Base-by-base conservation (phyloP, 2,797 vertebrate species). In the Spondyliosoma cantharus region DNA sequence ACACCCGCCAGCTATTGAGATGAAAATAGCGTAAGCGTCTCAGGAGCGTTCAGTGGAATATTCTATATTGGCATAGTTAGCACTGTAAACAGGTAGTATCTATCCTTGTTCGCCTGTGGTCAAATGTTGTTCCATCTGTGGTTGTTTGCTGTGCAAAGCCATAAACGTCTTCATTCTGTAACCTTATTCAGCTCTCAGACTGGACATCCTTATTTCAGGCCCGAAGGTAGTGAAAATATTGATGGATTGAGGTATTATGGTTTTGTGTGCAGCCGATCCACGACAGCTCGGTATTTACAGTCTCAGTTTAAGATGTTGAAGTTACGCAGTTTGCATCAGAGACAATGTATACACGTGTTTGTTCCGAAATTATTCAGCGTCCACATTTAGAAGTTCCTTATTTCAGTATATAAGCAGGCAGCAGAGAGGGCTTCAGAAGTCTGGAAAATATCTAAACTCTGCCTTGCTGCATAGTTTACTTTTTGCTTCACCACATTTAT, bases 61-160 rank as follows among this genome's bases (percentile, higher is more conserved):
- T 95, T 94, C 93, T 95, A 89, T 88, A 93, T 91, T 92, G 86
- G 90, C 91, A 80, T 79, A 83, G 87, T 90, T 87, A 81, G 83
- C 72, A 87, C 81, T 88, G 94, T 86, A 94, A 95, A 95, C 94
- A 95, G 92, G 91, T 95, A 90, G 90, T 93, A 94, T 94, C 95
- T 94, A 93, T 95, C 93, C 90, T 89, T 95, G 91, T 95, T 94
- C 87, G 80, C 90, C 92, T 92, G 92, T 45, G 93, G 94, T 90
- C 79, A 74, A 86, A 94, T 94, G 93, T 93, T 95, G 94, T 95
- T 95, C 94, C 94, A 90, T 92, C 90, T 93, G 95, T 94, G 95
- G 95, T 94, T 95, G 94, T 95, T 95, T 95, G 91, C 95, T 54
- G 87, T 93, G 88, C 83, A 78, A 85, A 91, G 87, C 93, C 93